Evolutionary conservation across 2,888 invertebrate species (phyloP).

Genomic region (Macaria notata): DNA sequence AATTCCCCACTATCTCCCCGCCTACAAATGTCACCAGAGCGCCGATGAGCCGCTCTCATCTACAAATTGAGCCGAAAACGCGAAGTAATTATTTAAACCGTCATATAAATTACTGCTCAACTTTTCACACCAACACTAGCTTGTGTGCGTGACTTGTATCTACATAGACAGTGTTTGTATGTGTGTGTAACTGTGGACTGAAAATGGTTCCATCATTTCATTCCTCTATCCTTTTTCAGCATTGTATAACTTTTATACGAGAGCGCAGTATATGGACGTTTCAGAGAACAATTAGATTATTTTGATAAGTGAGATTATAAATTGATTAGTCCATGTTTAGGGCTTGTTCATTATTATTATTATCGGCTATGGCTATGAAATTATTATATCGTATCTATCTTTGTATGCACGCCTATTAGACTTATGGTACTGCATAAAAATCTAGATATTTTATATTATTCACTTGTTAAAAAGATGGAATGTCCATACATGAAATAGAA

Average conservation of each 20-base stretch:
- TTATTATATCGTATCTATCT: too few species aligned
- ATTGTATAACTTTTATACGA: conserved; percentile 64
- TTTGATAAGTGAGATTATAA: too few species aligned
- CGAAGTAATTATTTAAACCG: conserved; percentile 81
- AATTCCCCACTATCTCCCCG: conserved; percentile 2
- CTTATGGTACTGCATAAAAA: too few species aligned
- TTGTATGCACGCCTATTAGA: too few species aligned
- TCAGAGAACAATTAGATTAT: background rate
- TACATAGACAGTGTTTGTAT: conserved; percentile 35
- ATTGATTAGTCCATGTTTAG: too few species aligned
- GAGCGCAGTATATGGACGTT: conserved; percentile 43
- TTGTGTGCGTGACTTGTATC: conserved; percentile 54
- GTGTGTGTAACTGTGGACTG: conserved; percentile 65
- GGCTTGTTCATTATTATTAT: too few species aligned
- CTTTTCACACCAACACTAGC: conserved; percentile 67
- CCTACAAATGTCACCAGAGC: conserved; percentile 63
- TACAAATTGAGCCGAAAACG: conserved; percentile 82
- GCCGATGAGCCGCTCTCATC: conserved; percentile 66
- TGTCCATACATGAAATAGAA: too few species aligned
- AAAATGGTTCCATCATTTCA: conserved; percentile 79
- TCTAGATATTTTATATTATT: too few species aligned
- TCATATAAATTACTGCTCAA: conserved; percentile 81
- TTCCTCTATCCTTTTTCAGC: conserved; percentile 77
- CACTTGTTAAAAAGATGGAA: too few species aligned
- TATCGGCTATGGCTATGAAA: too few species aligned